Base-by-base conservation (phyloP, 2,888 invertebrate species). In the Hyles lineata region DNA sequence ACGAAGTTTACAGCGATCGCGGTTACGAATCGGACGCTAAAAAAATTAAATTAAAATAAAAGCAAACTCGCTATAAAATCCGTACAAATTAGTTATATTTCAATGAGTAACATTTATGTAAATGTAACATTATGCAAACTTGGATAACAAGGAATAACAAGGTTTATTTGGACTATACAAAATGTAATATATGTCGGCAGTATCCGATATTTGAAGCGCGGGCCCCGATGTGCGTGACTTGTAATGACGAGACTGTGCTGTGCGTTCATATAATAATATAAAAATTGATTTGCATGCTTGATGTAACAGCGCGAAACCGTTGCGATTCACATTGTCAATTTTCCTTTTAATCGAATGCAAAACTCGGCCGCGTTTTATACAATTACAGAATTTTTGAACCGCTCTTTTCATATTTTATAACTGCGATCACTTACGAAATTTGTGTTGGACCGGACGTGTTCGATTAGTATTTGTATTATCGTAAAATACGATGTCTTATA, bases 281-380 rank as follows among this genome's bases (percentile, higher is more conserved):
- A 23, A 25, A 67, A 67, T 67, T 67, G 67, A 67, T 67, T 67
- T 67, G 50, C 67, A 67, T 67, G 67, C 67, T 67, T 67, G 67
- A 50, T 50, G 67, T 67, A 67, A 50, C 67, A 17, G 17, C 23
- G 50, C 43, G 23, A 67, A 43, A 67, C 43, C 15, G 67, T 23
- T 50, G 50, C 67, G 43, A 50, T 43, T 43, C 23, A 23, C 23
- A 21, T n/a, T 35, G 32, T 15, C 17, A 23, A 50, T 50, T 23
- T 23, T 50, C 23, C 21, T 43, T 43, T 63, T 43, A 21, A 35
- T 43, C n/a, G 21, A 35, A 21, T 15, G 23, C 23, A 23, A 25
- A 25, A 25, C 6, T 55, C 55, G n/a, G 55, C n/a, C 55, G n/a
- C 7, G 17, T 55, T 8, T 17, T 0, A 55, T n/a, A n/a, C 55